A percentile compares a stretch with the other conserved stretches of the same genome.
These are phyloP conservation scores for Dugesia japonica DNA, from an alignment of 2,888 invertebrate genomes.

Conservation along the genomic window DNA sequence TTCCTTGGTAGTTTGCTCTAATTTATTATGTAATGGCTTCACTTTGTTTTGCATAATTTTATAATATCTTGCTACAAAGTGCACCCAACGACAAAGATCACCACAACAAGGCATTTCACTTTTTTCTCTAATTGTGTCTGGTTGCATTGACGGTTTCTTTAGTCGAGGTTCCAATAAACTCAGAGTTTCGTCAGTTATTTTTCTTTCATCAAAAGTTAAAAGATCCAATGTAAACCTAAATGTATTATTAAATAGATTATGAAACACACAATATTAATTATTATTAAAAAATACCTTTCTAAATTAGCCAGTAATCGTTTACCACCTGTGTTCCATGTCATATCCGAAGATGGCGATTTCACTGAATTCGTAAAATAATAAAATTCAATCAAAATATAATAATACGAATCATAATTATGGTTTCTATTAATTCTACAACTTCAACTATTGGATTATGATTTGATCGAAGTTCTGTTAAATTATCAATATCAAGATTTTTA, in stretches of 20 bases:
- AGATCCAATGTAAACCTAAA: slow-evolving; percentile 45
- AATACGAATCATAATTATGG: slow-evolving; percentile 47
- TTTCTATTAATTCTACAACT: slow-evolving; percentile 46
- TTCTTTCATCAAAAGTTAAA: slow-evolving; percentile 45
- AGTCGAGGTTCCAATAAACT: slow-evolving; percentile 44
- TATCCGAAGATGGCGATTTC: slow-evolving; percentile 46
- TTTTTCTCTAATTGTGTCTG: slow-evolving; percentile 41
- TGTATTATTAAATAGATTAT: too few species aligned
- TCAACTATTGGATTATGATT: slow-evolving; percentile 46
- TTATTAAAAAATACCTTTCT: slow-evolving; percentile 44
- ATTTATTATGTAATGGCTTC: slow-evolving; percentile 46
- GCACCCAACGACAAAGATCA: slow-evolving; percentile 46
- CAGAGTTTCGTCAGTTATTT: slow-evolving; percentile 44
- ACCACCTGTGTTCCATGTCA: slow-evolving; percentile 48
- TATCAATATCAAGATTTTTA: slow-evolving; percentile 44
- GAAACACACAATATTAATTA: background rate
- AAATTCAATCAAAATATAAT: slow-evolving; percentile 22
- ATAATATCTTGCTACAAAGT: slow-evolving; percentile 45
- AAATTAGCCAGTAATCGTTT: slow-evolving; percentile 48
- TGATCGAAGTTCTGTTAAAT: slow-evolving; percentile 43
- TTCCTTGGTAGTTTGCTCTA: slow-evolving; percentile 44
- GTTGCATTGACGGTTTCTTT: slow-evolving; percentile 44
- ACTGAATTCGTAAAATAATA: slow-evolving; percentile 39
- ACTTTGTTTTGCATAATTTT: slow-evolving; percentile 47
- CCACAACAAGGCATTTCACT: slow-evolving; percentile 43